Conservation (phyloP, 2,888 invertebrate species). For the Actias luna region DNA sequence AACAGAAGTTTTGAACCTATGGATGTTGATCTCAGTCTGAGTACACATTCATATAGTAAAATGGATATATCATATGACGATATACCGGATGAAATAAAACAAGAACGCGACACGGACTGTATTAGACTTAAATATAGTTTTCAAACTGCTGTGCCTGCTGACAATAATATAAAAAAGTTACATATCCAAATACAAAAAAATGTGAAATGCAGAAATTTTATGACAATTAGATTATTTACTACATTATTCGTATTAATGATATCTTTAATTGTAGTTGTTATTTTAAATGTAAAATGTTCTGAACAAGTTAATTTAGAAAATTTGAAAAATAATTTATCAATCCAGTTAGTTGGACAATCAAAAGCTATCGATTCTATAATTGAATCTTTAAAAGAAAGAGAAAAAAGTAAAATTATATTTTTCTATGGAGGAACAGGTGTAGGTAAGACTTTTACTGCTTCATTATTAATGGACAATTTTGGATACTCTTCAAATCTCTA, state of each 20-base stretch:
- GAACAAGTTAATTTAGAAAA: slow-evolving; percentile 41
- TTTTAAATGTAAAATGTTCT: slow-evolving; percentile 50
- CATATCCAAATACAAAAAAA: slow-evolving; percentile 40
- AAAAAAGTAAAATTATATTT: slow-evolving; percentile 54
- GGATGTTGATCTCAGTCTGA: slow-evolving; percentile 69
- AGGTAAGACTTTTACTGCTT: slow-evolving; percentile 66
- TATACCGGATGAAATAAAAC: slow-evolving; percentile 20
- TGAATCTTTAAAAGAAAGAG: slow-evolving; percentile 42
- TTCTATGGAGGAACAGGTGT: slow-evolving; percentile 74
- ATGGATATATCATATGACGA: slow-evolving; percentile 60
- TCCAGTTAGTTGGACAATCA: slow-evolving; percentile 61
- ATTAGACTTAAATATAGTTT: neutral
- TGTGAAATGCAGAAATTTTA: slow-evolving; percentile 22
- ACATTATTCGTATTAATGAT: slow-evolving; percentile 34
- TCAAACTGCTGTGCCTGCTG: neutral
- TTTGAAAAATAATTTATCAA: slow-evolving; percentile 40
- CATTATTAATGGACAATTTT: slow-evolving; percentile 51
- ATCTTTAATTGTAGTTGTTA: slow-evolving; percentile 42
- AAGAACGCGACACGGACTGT: slow-evolving; percentile 13
- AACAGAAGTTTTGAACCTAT: slow-evolving; percentile 63
- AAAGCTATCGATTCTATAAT: slow-evolving; percentile 48
- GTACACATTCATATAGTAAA: slow-evolving; percentile 51
- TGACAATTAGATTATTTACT: slow-evolving; percentile 28
- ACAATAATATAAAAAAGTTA: slow-evolving; percentile 39
- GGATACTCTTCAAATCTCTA: slow-evolving; percentile 61